phyloP scores from a whole-genome alignment of 2,113 vertebrate genomes.

The Periophthalmodon schlosseri region DNA sequence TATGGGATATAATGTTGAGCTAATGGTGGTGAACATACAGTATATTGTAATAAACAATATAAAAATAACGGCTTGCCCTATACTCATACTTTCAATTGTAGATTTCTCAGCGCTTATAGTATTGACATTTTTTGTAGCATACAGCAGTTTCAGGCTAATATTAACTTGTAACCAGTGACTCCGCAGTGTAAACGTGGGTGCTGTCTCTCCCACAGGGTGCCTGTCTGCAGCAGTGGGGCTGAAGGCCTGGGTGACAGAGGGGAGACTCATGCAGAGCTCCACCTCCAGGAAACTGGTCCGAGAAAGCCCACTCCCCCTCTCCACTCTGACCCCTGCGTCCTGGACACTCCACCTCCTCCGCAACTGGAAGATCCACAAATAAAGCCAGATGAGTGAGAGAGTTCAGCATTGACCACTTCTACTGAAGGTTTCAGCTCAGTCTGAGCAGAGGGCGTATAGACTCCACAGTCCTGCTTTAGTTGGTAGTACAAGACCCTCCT shows the following conservation, averaged over 20 bases:
- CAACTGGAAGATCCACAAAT: conserved; percentile 82
- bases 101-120: background rate
- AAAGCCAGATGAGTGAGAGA: conserved; percentile 39
- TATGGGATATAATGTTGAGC: background rate
- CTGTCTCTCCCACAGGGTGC: conserved; percentile 55
- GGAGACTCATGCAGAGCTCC: conserved; percentile 46
- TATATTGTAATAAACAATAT: no score
- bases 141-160: background rate
- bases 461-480: conserved; percentile 12
- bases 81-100: no score
- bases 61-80: background rate
- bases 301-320: conserved; percentile 18
- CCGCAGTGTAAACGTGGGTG: background rate
- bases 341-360: conserved; percentile 69
- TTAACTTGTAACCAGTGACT: background rate
- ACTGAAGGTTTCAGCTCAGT: conserved; percentile 20
- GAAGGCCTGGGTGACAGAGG: conserved; percentile 67
- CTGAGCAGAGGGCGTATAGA: background rate
- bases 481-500: conserved; percentile 6
- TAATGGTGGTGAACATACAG: background rate
- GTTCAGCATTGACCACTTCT: conserved; percentile 15
- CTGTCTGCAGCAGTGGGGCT: conserved; percentile 62
- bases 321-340: conserved; percentile 41
- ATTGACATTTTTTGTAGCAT: background rate
- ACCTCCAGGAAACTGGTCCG: conserved; percentile 21